Conservation (phyloP, 2,888 invertebrate genomes). For the Asteroscopus sphinx region DNA sequence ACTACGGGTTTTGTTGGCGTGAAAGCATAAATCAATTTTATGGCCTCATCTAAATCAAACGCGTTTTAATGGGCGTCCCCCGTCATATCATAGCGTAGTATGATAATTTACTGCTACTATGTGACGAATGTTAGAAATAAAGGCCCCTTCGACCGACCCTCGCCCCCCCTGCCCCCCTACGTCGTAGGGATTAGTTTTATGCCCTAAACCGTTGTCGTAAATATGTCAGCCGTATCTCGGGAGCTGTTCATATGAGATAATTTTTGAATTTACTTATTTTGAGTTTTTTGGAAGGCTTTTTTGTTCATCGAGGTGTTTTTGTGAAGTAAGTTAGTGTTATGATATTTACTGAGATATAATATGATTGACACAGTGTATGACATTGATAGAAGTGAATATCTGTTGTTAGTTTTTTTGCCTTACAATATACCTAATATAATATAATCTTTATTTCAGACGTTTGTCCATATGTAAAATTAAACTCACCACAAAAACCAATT, state of each 20-base stretch:
- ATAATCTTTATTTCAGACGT: no score
- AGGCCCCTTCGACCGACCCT: slow-evolving; percentile 78
- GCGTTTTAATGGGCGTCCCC: slow-evolving; percentile 90
- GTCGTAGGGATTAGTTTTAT: slow-evolving; percentile 86
- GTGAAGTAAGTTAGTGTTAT: slow-evolving; percentile 4
- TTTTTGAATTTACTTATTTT: slow-evolving; percentile 85
- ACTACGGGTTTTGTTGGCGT: slow-evolving; percentile 90
- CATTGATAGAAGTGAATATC: no score
- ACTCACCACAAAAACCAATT: no score
- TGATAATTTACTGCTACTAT: slow-evolving; percentile 90
- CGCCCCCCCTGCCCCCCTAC: slow-evolving; percentile 61
- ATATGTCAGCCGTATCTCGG: slow-evolving; percentile 88
- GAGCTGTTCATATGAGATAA: slow-evolving; percentile 81
- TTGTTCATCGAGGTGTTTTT: slow-evolving; percentile 4
- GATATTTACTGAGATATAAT: no score
- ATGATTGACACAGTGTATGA: no score
- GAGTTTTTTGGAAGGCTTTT: slow-evolving; percentile 46
- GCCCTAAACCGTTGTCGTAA: slow-evolving; percentile 87
- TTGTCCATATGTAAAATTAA: no score
- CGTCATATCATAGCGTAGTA: slow-evolving; percentile 90
- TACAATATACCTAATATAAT: no score
- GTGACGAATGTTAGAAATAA: slow-evolving; percentile 91
- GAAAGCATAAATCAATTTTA: slow-evolving; percentile 91
- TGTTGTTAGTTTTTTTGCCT: no score
- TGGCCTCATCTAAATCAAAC: slow-evolving; percentile 91